Conservation (phyloP, 2,888 invertebrate species). For the Ptilodon capucinus region DNA sequence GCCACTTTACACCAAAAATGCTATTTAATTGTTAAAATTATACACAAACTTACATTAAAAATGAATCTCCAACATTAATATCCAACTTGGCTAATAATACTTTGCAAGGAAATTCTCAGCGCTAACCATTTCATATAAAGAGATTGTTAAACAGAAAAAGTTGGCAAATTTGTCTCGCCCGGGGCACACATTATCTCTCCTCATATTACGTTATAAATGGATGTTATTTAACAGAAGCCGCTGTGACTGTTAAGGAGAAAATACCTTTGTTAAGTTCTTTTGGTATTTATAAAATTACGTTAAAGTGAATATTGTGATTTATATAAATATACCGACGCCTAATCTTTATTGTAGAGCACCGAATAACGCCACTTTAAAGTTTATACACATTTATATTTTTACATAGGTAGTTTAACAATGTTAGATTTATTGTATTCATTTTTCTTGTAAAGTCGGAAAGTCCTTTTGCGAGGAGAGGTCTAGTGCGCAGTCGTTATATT, state of each 20-base stretch:
- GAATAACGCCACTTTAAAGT: background rate
- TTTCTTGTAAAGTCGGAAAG: slow-evolving; percentile 50
- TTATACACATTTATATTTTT: background rate
- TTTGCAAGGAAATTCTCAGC: slow-evolving; percentile 45
- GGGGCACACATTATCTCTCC: slow-evolving; percentile 60
- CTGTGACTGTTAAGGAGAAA: slow-evolving; percentile 33
- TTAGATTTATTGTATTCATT: slow-evolving; percentile 49
- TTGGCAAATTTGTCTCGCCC: slow-evolving; percentile 61
- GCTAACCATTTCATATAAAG: slow-evolving; percentile 58
- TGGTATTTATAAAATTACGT: background rate
- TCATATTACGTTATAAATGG: slow-evolving; percentile 61
- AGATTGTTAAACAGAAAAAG: slow-evolving; percentile 64
- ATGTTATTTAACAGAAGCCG: slow-evolving; percentile 50
- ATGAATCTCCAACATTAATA: slow-evolving; percentile 39
- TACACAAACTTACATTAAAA: slow-evolving; percentile 4
- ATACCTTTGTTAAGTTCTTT: slow-evolving; percentile 25
- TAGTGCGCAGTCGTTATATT: slow-evolving; percentile 48
- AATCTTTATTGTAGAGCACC: background rate
- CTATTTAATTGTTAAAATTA: background rate
- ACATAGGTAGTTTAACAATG: background rate
- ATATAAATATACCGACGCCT: too few relatives aligned
- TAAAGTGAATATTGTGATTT: too few relatives aligned
- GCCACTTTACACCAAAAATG: too few relatives aligned
- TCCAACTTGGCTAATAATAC: slow-evolving; percentile 56
- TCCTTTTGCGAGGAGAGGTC: slow-evolving; percentile 47